Evolutionary conservation across 2,797 vertebrate genomes (phyloP), one percentile per base, ranked within the genome.

Genomic region (Alosa sapidissima): DNA sequence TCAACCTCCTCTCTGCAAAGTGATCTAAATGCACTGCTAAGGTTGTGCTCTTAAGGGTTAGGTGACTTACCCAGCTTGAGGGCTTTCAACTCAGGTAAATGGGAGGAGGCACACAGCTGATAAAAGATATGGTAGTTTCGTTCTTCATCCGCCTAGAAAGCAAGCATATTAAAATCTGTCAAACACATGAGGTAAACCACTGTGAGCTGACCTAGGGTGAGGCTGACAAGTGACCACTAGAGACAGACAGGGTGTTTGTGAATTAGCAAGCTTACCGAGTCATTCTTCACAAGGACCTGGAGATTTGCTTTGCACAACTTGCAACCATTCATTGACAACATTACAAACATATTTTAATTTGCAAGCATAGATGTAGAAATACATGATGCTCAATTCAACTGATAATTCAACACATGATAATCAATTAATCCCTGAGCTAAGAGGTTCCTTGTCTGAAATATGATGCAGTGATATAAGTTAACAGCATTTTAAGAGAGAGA

Each of bases 51-150:
- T 19, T 3, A 16, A 0, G 14, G 2, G 14, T 45, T 45, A 7
- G 16, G 16, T 47, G 0, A 91, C 94, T 91, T 91, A 99, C 98
- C 96, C 87, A 99, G 96, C 87, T 94, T 96, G 0, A 99, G 96
- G 82, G 88, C 93, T 94, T 97, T 97, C 93, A 97, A 97, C 91
- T 99, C 98, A 0, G 97, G 96, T 89, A 98, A 92, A 82, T 97
- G 93, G 88, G 97, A 94, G 82, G 97, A 99, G 88, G 98, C 98
- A 94, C 98, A 99, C 82, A 99, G 97, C 87, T 99, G 98, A 93
- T 99, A 99, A 94, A 99, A 99, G 92, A 99, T 95, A 86, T 99
- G 98, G 90, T 99, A 99, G 93, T 99, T 99, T 92, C 98, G 97
- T 91, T 99, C 98, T 55, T 99, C 98, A 82, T 99, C 98, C 83